Evolutionary conservation across 2,888 invertebrate species (phyloP).

Genomic region (Entomobrya multifasciata): DNA sequence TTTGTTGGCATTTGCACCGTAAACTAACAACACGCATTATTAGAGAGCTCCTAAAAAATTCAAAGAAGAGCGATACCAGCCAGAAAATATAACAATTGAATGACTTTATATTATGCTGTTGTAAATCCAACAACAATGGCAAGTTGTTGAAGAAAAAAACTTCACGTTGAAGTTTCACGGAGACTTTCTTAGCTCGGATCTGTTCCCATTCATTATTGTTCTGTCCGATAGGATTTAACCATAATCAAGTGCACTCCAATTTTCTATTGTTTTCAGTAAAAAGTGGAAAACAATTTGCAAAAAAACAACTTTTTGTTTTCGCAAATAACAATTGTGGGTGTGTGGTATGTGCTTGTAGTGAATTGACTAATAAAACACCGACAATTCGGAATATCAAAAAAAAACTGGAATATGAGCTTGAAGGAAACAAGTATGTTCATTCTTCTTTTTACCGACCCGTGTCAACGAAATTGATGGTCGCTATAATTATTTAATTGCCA

Average conservation of each 20-base stretch:
- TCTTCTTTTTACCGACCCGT: too few relatives aligned
- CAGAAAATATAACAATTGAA: constrained; percentile 1
- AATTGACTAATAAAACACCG: too few relatives aligned
- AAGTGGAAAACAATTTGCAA: background rate
- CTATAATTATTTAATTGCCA: too few relatives aligned
- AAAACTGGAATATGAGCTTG: too few relatives aligned
- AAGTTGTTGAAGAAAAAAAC: too few relatives aligned
- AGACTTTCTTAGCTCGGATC: constrained; percentile 10
- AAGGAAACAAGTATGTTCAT: too few relatives aligned
- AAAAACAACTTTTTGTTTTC: background rate
- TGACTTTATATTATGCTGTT: background rate
- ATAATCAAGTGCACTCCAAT: background rate
- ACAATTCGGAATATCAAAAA: too few relatives aligned
- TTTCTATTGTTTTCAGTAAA: constrained; percentile 25
- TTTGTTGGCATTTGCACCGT: constrained; percentile 1
- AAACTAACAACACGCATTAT: constrained; percentile 23
- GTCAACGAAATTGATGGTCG: too few relatives aligned
- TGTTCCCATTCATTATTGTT: constrained; percentile 9
- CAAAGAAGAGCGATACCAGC: background rate
- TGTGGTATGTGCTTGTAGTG: background rate
- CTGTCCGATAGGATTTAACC: background rate
- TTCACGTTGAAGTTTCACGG: constrained; percentile 29
- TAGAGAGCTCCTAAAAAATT: background rate
- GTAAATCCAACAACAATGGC: background rate
- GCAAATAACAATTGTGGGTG: background rate